phyloP scores from a whole-genome alignment of 2,113 vertebrate genomes.

The Myxocyprinus asiaticus region DNA sequence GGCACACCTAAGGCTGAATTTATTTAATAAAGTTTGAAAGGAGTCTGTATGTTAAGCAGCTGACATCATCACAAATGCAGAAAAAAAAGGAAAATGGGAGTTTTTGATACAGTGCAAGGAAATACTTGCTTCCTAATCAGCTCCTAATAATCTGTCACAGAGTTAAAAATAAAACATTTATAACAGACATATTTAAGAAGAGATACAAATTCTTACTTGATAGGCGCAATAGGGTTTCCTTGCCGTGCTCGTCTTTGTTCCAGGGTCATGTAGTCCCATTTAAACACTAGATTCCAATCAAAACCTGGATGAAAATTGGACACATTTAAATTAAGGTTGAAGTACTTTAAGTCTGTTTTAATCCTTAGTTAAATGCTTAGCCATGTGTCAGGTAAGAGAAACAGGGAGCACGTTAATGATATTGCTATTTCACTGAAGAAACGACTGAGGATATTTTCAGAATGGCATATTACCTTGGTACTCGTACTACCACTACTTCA shows the following conservation, averaged over 20 bases:
- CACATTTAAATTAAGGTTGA: neutral
- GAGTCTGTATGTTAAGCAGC: too few species aligned
- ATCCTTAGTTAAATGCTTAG: neutral
- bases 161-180: neutral
- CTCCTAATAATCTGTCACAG: too few species aligned
- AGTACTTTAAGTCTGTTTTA: neutral
- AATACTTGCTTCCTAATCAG: too few species aligned
- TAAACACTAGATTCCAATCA: constrained; percentile 99
- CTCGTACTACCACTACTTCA: too few species aligned
- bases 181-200: neutral
- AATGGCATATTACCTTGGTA: too few species aligned
- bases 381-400: constrained; percentile 10
- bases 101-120: too few species aligned
- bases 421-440: neutral
- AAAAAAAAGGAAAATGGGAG: too few species aligned
- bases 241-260: constrained; percentile 93
- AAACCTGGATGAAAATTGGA: constrained; percentile 77
- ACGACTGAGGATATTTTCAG: too few species aligned
- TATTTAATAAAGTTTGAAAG: too few species aligned
- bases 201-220: constrained; percentile 82
- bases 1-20: too few species aligned
- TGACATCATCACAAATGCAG: too few species aligned
- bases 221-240: constrained; percentile 94
- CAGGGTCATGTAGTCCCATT: constrained; percentile 99
- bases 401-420: neutral